Evolutionary conservation across 2,797 vertebrate genomes (phyloP).

Genomic region (Threskiornis aethiopicus): DNA sequence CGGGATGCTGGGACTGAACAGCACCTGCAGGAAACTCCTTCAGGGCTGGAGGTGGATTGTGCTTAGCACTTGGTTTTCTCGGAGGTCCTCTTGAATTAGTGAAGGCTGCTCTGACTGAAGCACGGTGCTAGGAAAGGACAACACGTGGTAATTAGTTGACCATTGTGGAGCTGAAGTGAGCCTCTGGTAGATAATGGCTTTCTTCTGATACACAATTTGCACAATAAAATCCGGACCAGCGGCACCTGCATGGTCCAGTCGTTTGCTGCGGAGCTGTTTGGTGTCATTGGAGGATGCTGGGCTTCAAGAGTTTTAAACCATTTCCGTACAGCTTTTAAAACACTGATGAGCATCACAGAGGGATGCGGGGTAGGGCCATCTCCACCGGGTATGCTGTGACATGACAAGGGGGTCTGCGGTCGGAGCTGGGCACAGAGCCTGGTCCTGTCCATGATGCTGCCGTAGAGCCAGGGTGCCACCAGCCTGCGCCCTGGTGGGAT

Average conservation of each 20-base stretch:
- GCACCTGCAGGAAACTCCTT: neutral
- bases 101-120: neutral
- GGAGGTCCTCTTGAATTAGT: neutral
- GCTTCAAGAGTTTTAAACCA: neutral
- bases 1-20: neutral
- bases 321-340: neutral
- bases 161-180: neutral
- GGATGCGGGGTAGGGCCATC: neutral
- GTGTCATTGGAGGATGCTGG: neutral
- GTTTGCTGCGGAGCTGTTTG: neutral
- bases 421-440: neutral
- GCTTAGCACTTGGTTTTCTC: neutral
- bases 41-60: neutral
- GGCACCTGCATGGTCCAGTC: accelerated
- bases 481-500: neutral
- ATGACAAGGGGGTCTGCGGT: neutral
- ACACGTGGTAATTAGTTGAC: neutral
- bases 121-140: neutral
- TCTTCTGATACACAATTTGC: neutral
- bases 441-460: neutral
- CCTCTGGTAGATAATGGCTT: neutral
- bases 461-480: neutral
- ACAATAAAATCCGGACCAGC: accelerated
- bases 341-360: accelerated
- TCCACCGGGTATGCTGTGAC: accelerated